These are phyloP conservation scores for Mythimna pallens DNA, from an alignment of 2,888 invertebrate genomes.

Conservation along the genomic window DNA sequence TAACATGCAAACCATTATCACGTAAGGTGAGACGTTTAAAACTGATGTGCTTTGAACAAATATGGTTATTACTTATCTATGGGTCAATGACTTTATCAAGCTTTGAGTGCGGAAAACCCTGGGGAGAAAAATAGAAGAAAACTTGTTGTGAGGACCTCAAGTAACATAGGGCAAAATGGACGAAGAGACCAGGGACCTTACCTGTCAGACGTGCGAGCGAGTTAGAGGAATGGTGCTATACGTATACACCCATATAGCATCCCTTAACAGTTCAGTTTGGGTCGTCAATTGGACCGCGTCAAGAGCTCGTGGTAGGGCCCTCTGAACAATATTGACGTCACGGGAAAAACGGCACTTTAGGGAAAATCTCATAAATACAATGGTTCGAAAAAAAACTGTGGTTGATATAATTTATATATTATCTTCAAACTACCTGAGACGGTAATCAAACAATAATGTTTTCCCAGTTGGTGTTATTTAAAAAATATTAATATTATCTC, in stretches of 20 bases:
- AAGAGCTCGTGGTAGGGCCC: too few relatives aligned
- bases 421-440: background rate
- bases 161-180: background rate
- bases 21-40: conserved; percentile 8
- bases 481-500: background rate
- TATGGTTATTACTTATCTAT: background rate
- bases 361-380: background rate
- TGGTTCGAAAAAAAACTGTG: background rate
- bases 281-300: too few relatives aligned
- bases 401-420: background rate
- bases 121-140: background rate
- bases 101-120: background rate
- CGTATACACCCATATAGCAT: too few relatives aligned
- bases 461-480: conserved; percentile 11
- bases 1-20: conserved; percentile 13
- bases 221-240: too few relatives aligned
- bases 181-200: too few relatives aligned
- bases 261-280: too few relatives aligned
- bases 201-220: too few relatives aligned
- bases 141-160: background rate
- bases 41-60: conserved; percentile 11
- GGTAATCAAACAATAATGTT: conserved; percentile 15
- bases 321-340: too few relatives aligned
- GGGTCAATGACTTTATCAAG: conserved; percentile 1
- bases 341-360: too few relatives aligned